phyloP scores from a whole-genome alignment of 2,888 invertebrate genomes.

The Folsomia candida region DNA sequence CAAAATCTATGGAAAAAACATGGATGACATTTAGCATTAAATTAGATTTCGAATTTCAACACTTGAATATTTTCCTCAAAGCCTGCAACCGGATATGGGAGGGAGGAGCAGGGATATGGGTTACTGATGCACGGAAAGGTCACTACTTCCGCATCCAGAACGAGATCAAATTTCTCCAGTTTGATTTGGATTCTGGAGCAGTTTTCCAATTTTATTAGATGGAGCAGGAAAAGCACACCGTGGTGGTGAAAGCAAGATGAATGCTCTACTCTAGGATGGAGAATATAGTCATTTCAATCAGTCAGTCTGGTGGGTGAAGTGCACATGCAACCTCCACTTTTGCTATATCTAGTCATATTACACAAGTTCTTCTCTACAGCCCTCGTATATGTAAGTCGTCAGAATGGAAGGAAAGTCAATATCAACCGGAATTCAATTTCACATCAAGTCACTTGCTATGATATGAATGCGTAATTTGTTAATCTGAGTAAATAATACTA shows the following conservation, averaged over 20 bases:
- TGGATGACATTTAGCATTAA: neutral
- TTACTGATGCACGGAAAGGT: too few relatives aligned
- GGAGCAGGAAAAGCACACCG: too few relatives aligned
- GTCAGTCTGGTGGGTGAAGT: neutral
- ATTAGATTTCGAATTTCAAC: neutral
- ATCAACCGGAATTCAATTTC: conserved; percentile 16
- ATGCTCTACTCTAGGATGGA: neutral
- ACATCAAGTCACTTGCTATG: conserved; percentile 1
- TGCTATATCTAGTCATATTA: neutral
- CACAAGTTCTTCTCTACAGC: neutral
- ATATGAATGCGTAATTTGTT: conserved; percentile 14
- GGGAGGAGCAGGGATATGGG: too few relatives aligned
- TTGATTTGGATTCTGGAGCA: too few relatives aligned
- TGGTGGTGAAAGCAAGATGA: conserved; percentile 10
- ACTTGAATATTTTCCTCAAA: too few relatives aligned
- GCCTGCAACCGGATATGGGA: too few relatives aligned
- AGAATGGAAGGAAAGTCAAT: conserved; percentile 6
- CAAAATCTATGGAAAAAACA: conserved; percentile 38
- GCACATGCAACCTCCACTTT: neutral
- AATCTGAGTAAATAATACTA: conserved; percentile 6
- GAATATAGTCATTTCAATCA: neutral
- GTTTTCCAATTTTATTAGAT: conserved; percentile 4
- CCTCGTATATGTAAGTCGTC: neutral
- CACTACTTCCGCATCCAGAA: too few relatives aligned
- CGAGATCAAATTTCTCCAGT: too few relatives aligned